A percentile compares a stretch with the other conserved stretches of the same genome.
These are phyloP conservation scores for Pseudoips prasinana DNA, from an alignment of 2,888 invertebrate species.

Conservation along the genomic window DNA sequence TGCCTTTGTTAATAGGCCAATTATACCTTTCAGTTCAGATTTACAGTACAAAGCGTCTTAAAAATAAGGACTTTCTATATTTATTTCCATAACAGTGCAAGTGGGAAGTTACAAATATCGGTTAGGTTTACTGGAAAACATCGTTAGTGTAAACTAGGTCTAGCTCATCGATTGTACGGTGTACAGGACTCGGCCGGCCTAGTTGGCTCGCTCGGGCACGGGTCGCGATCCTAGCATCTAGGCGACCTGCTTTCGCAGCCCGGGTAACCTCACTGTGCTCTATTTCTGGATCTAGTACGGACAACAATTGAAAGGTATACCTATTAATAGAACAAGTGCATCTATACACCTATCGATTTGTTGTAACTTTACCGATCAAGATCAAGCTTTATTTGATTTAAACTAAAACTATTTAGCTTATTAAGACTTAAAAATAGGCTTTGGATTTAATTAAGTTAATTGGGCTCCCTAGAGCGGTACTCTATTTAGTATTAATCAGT, in stretches of 20 bases:
- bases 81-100: too few species aligned
- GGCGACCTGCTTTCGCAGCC: slow-evolving; percentile 52
- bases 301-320: slow-evolving; percentile 36
- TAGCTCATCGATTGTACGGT: slow-evolving; percentile 61
- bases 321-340: slow-evolving; percentile 29
- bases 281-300: slow-evolving; percentile 51
- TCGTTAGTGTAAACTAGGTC: slow-evolving; percentile 37
- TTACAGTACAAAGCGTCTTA: too few species aligned
- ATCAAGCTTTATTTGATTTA: too few species aligned
- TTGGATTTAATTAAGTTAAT: too few species aligned
- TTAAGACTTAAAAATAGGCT: too few species aligned
- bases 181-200: slow-evolving; percentile 61
- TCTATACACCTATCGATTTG: slow-evolving; percentile 7
- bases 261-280: slow-evolving; percentile 55
- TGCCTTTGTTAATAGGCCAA: too few species aligned
- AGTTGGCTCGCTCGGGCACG: slow-evolving; percentile 50
- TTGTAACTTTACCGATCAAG: slow-evolving; percentile 7
- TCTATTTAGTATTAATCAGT: too few species aligned
- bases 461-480: too few species aligned
- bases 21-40: too few species aligned
- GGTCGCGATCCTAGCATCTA: slow-evolving; percentile 54
- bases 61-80: too few species aligned
- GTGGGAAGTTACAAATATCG: not conserved
- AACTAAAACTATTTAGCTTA: too few species aligned
- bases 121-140: slow-evolving; percentile 15